Percentiles rank a stretch among this genome's conserved stretches.
These are phyloP conservation scores for Tetragnatha montana DNA, from an alignment of 2,888 invertebrate genomes.

Conservation along the genomic window DNA sequence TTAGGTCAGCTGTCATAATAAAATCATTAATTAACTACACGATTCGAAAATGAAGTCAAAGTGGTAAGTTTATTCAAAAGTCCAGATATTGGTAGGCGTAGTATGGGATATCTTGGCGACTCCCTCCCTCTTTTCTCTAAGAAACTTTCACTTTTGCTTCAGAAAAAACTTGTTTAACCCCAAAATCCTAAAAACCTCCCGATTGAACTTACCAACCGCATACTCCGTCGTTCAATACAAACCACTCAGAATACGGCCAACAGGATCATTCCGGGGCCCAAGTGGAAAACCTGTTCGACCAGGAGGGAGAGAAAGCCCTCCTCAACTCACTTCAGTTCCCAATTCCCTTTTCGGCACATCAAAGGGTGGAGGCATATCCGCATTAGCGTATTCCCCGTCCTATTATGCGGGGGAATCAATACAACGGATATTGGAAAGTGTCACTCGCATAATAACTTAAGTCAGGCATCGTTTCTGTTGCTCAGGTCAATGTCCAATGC, in stretches of 20 bases:
- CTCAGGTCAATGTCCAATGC: conserved; percentile 27
- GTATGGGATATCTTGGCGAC: no score
- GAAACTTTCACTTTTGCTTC: no score
- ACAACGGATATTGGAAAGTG: conserved; percentile 30
- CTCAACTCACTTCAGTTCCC: conserved; percentile 1
- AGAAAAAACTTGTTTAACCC: no score
- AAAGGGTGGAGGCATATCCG: not conserved
- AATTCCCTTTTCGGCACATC: not conserved
- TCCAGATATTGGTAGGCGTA: no score
- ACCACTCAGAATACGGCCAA: not conserved
- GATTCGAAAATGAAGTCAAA: no score
- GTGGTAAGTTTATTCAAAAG: no score
- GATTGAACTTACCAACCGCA: no score
- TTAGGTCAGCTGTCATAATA: no score
- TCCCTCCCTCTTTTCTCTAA: no score
- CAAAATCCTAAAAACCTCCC: no score
- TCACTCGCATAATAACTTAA: conserved; percentile 26
- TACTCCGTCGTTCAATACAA: not conserved
- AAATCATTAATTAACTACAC: no score
- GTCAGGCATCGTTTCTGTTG: conserved; percentile 21
- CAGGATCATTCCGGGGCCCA: not conserved
- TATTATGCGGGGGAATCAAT: conserved; percentile 2
- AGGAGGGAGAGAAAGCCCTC: not conserved
- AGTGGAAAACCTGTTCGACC: not conserved
- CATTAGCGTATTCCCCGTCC: not conserved